phyloP scores from a whole-genome alignment of 2,888 invertebrate genomes.

The Drosophila atripex region DNA sequence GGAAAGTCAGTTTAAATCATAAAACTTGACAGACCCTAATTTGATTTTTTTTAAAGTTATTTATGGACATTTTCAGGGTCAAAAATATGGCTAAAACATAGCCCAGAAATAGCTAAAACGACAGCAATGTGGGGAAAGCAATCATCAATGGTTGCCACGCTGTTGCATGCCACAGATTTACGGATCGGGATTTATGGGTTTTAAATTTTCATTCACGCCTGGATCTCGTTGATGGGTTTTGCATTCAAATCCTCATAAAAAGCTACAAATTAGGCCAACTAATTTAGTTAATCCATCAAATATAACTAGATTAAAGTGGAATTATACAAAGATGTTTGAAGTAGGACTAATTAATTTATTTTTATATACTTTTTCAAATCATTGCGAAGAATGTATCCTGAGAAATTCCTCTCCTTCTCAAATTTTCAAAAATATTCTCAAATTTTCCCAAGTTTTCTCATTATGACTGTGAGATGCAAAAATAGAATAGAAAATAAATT shows the following conservation, averaged over 20 bases:
- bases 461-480: conserved; percentile 1
- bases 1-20: no score
- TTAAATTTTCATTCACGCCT: conserved; percentile 54
- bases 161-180: conserved; percentile 40
- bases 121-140: conserved; percentile 8
- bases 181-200: conserved; percentile 66
- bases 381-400: no score
- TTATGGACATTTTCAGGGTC: neutral
- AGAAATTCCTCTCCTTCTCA: neutral
- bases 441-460: neutral
- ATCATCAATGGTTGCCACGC: conserved; percentile 55
- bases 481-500: conserved; percentile 1
- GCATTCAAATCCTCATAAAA: neutral
- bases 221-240: neutral
- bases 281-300: no score
- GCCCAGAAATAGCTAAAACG: neutral
- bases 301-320: no score
- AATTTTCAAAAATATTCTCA: neutral
- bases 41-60: neutral
- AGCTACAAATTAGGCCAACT: no score
- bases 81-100: neutral
- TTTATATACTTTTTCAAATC: no score
- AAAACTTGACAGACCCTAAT: no score
- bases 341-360: no score
- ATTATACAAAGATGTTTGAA: no score